A percentile compares a stretch with the other conserved stretches of the same genome.
phyloP scores from a whole-genome alignment of 2,797 vertebrate species.

The Phataginus tricuspis region DNA sequence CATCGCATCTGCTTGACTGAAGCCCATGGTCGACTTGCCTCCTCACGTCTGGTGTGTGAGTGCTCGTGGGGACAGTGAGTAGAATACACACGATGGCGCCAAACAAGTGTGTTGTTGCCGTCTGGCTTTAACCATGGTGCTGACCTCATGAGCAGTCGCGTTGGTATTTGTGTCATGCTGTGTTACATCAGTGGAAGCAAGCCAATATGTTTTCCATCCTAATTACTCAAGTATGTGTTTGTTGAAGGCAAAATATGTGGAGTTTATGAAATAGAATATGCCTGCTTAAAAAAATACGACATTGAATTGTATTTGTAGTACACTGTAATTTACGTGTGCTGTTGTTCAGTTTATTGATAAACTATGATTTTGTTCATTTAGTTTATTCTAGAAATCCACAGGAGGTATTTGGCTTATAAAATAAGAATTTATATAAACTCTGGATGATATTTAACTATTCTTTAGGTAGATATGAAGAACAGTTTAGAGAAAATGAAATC shows the following conservation, averaged over 20 bases:
- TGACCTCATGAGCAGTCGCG: background rate
- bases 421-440: conserved; percentile 1
- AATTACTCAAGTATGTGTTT: conserved; percentile 27
- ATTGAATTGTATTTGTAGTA: background rate
- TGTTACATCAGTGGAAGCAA: background rate
- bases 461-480: background rate
- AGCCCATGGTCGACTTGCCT: background rate
- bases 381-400: background rate
- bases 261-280: conserved; percentile 13
- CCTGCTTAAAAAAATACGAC: background rate
- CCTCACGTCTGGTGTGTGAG: background rate
- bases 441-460: background rate
- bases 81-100: background rate
- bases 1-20: conserved; percentile 10
- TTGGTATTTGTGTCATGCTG: conserved; percentile 15
- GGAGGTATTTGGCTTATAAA: conserved; percentile 10
- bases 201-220: background rate
- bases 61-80: conserved; percentile 4
- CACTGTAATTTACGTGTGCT: conserved; percentile 34
- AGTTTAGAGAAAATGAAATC: conserved; percentile 15
- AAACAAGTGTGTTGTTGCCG: background rate
- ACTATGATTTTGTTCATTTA: conserved; percentile 44
- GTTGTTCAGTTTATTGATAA: conserved; percentile 20
- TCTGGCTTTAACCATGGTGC: conserved; percentile 33
- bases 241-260: conserved; percentile 23